phyloP scores from a whole-genome alignment of 35 echinoderm and acorn worm genomes.

The Antedon bifida region DNA sequence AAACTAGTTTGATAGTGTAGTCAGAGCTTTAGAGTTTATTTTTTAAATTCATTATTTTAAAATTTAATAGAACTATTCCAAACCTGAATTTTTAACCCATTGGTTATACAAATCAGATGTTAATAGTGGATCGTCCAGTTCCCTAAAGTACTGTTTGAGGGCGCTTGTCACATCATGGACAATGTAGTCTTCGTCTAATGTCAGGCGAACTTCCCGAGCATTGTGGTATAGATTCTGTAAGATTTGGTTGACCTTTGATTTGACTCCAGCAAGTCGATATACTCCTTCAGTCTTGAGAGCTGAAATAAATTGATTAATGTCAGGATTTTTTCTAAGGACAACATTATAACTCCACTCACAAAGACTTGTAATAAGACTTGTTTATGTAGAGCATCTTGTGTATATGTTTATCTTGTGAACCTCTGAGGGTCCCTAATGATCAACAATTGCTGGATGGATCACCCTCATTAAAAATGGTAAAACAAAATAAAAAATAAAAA shows the following conservation, averaged over 20 bases:
- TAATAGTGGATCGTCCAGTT: constrained; percentile 69
- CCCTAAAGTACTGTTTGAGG: constrained; percentile 88
- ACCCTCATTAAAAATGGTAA: no score
- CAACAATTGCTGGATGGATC: no score
- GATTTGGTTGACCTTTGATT: constrained; percentile 30
- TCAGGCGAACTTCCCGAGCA: constrained; percentile 22
- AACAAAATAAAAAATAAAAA: no score
- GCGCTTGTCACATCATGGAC: constrained; percentile 76
- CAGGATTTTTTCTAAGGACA: not conserved
- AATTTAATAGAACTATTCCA: no score
- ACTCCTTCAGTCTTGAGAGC: constrained; percentile 57
- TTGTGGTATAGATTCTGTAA: constrained; percentile 23
- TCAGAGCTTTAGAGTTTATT: no score
- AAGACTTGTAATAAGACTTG: no score
- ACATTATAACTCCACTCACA: not conserved
- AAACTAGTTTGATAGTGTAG: no score
- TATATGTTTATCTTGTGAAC: no score
- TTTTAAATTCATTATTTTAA: no score
- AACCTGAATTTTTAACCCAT: constrained; percentile 76
- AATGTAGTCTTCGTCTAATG: constrained; percentile 25
- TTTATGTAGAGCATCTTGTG: no score
- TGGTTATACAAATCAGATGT: constrained; percentile 53
- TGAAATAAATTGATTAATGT: not conserved
- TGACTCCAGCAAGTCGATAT: constrained; percentile 68
- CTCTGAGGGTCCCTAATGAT: no score